Evolutionary conservation across 2,888 invertebrate species (phyloP).

Genomic region (Drosophila setosimentum): DNA sequence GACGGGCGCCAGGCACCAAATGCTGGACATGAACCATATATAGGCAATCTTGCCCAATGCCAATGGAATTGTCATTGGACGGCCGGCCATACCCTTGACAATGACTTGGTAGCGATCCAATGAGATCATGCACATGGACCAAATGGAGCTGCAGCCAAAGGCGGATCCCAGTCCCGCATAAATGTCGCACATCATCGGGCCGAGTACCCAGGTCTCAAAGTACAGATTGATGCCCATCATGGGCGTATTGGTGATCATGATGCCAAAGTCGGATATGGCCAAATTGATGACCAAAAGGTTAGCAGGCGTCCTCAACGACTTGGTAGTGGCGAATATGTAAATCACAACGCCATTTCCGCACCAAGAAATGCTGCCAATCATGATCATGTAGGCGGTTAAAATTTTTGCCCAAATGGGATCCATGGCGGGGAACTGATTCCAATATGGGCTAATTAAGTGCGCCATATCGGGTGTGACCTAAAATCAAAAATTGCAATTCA

Average conservation of each 20-base stretch:
- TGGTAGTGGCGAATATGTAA: slow-evolving; percentile 85
- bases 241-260: slow-evolving; percentile 89
- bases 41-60: slow-evolving; percentile 91
- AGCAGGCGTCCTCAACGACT: slow-evolving; percentile 92
- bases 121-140: slow-evolving; percentile 97
- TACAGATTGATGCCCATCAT: slow-evolving; percentile 85
- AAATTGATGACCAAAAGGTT: slow-evolving; percentile 96
- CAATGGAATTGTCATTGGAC: slow-evolving; percentile 93
- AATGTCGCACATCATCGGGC: slow-evolving; percentile 93
- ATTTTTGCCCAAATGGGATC: slow-evolving; percentile 95
- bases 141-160: slow-evolving; percentile 95
- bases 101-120: slow-evolving; percentile 97
- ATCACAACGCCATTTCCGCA: slow-evolving; percentile 85
- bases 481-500: neutral
- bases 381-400: slow-evolving; percentile 91
- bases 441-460: slow-evolving; percentile 89
- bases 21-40: slow-evolving; percentile 91
- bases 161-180: slow-evolving; percentile 95
- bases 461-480: slow-evolving; percentile 88
- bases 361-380: slow-evolving; percentile 87
- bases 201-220: slow-evolving; percentile 85
- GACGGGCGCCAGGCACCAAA: slow-evolving; percentile 93
- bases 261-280: slow-evolving; percentile 93
- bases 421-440: slow-evolving; percentile 96
- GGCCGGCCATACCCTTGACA: slow-evolving; percentile 94